Base-by-base conservation (phyloP, 2,797 vertebrate species). In the Lutjanus campechanus region DNA sequence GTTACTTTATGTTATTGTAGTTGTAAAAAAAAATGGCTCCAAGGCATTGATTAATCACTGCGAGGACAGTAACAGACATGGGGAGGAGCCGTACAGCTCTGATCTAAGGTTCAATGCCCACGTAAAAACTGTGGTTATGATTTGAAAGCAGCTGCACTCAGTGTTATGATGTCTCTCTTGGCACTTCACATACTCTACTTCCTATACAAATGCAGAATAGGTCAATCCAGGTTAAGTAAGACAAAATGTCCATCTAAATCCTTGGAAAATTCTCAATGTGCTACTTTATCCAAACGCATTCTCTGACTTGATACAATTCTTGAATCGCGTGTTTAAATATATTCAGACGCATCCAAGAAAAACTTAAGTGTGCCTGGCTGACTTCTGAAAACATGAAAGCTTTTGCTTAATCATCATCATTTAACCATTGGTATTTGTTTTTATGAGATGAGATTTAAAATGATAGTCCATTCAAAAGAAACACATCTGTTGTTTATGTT, bases 401-500 rank as follows among this genome's bases (percentile, higher is more conserved):
- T 22, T 15, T 17, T 0, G 15, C 63, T 76, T 76, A 87, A 77
- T 85, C 47, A 55, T 64, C 63, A 47, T 60, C 49, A 68, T 83
- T 86, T 77, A 78, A 68, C 43, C 63, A 1, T 25, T 76, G 50
- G 60, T 84, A 40, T 85, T 70, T 91, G 68, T 81, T 85, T 88
- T 84, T 65, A 83, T 53, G 53, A 79, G 69, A 63, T 16, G 11
- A 64, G 41, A 61, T 82, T 82, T 69, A 71, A 75, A 82, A 76
- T 82, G 74, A 75, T 41, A 62, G 73, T 60, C 40, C 50, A 78
- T 88, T 90, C 29, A 83, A 82, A 87, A 86, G 55, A 79, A 84
- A 91, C 56, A 84, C 79, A 85, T 86, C 81, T 94, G 86, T 77
- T 94, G 91, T 94, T 95, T 91, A 93, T 83, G 82, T 89, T 90